phyloP scores from a whole-genome alignment of 1,140 invertebrate genomes.

The Contarinia nasturtii region DNA sequence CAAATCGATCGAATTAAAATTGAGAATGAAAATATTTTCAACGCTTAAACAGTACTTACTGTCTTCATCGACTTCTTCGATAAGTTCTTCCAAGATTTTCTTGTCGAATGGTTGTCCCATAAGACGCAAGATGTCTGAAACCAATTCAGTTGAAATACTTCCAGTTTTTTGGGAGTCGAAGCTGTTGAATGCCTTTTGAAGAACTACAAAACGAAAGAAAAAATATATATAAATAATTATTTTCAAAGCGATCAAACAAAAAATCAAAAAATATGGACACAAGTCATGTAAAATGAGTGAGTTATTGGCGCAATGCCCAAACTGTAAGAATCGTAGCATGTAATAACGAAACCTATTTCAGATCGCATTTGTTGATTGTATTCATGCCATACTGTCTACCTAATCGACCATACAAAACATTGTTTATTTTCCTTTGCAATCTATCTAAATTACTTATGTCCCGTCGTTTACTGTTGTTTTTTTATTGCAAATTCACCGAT shows the following conservation, averaged over 20 bases:
- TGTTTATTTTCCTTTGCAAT: neutral
- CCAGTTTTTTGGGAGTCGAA: slow-evolving; percentile 88
- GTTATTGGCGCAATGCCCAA: neutral
- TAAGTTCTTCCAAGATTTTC: slow-evolving; percentile 82
- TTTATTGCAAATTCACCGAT: neutral
- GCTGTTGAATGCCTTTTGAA: slow-evolving; percentile 89
- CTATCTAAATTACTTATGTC: neutral
- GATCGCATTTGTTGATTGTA: neutral
- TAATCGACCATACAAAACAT: too few relatives aligned
- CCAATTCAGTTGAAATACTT: slow-evolving; percentile 85
- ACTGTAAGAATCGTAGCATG: neutral
- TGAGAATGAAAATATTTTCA: neutral
- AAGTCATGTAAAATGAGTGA: neutral
- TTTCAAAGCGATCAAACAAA: slow-evolving; percentile 1
- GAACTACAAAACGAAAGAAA: slow-evolving; percentile 37
- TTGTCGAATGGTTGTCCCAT: slow-evolving; percentile 95
- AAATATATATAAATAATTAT: slow-evolving; percentile 1
- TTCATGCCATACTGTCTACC: too few relatives aligned
- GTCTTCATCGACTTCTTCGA: slow-evolving; percentile 89
- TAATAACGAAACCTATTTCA: neutral
- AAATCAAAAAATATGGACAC: neutral
- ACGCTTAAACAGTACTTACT: slow-evolving; percentile 41
- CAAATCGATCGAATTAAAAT: neutral
- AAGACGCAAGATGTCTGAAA: slow-evolving; percentile 78
- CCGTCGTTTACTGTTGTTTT: neutral